Percentiles rank a stretch among this genome's conserved stretches.
phyloP scores from a whole-genome alignment of 2,888 invertebrate genomes.

The Lutraria lutraria region DNA sequence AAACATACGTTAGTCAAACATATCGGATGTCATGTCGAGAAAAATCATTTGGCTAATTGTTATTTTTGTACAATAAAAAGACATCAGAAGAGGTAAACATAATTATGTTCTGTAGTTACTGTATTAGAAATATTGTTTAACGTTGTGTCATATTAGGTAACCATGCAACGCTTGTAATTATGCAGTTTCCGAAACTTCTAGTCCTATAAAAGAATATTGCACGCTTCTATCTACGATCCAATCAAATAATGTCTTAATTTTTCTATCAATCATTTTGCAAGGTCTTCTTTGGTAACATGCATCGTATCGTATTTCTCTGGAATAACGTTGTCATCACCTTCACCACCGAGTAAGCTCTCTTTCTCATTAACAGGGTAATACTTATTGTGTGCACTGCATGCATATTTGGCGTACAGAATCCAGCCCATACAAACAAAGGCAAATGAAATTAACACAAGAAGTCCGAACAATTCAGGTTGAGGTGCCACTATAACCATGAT shows the following conservation, averaged over 20 bases:
- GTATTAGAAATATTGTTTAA: too few species aligned
- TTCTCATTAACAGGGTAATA: not conserved
- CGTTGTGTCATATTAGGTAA: too few species aligned
- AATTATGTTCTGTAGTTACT: too few species aligned
- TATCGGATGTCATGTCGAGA: too few species aligned
- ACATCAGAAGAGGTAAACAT: too few species aligned
- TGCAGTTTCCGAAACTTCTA: not conserved
- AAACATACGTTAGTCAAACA: too few species aligned
- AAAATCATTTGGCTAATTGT: too few species aligned
- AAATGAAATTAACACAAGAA: constrained; percentile 87
- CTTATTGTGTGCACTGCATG: not conserved
- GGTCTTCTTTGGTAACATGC: constrained; percentile 19
- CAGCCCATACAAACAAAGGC: constrained; percentile 82
- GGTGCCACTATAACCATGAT: constrained; percentile 87
- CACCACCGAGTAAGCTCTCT: not conserved
- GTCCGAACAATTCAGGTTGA: constrained; percentile 87
- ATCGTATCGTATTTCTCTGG: not conserved
- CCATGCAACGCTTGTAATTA: not conserved
- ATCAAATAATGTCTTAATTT: not conserved
- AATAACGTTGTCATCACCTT: not conserved
- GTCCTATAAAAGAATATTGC: not conserved
- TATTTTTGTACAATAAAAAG: too few species aligned
- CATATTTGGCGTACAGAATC: constrained; percentile 43
- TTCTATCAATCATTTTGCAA: not conserved
- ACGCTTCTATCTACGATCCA: not conserved